Evolutionary conservation across 2,888 invertebrate species (phyloP), one percentile per base, ranked within the genome.

Genomic region (Dascillus cervinus): DNA sequence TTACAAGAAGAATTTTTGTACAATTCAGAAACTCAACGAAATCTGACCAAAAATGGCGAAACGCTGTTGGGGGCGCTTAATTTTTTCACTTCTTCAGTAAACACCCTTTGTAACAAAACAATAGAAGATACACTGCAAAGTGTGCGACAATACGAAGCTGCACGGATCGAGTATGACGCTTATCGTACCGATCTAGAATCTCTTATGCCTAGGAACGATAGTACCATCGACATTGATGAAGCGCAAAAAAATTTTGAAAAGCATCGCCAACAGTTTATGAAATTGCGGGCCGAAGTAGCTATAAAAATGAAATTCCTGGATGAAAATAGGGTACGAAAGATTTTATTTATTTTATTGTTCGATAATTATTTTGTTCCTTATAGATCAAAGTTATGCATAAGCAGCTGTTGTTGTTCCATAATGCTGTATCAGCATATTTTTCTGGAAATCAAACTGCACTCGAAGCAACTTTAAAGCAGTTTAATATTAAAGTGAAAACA

Each of bases 351-450:
- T 21, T 29, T 21, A 29, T 20, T 8, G 2, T 9, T 17, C 8
- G 8, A 17, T 17, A 15, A 26, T n/a, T n/a, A n/a, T 32, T 14
- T 25, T 4, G n/a, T 42, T 39, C 46, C 14, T 64, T 67, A n/a
- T 67, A 96, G 91, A 86, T 95, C 53, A 95, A 96, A 69, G 95
- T 96, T 50, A 95, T 97, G 95, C 94, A 95, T 69, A 96, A 96
- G 64, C 96, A 97, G 64, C 71, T 97, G 44, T 72, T 95, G 32
- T 69, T 97, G 50, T 89, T 96, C 66, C 95, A 97, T 69, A 95
- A 95, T 68, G 96, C 96, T 2, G 82, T 95, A 35, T 87, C 94
- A 15, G 94, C 95, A 4, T 97, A 95, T 69, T 96, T 95, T 70
- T 90, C 92, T 53, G 95, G 96, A 31, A 97, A 97, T 72, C 89